Evolutionary conservation across 2,113 vertebrate species (phyloP).

Genomic region (Anarrhichthys ocellatus): DNA sequence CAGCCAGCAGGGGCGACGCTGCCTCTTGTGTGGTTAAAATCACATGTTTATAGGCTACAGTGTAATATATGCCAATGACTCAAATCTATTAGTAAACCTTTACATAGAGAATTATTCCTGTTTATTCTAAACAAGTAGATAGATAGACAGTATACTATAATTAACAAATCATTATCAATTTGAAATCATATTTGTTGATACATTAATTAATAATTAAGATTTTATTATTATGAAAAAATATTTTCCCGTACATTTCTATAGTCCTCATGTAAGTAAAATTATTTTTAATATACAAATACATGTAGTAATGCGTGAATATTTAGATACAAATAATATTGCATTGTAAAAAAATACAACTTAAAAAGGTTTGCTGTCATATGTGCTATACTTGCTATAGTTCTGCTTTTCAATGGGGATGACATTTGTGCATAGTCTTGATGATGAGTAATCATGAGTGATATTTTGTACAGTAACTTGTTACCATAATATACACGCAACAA

Average conservation of each 20-base stretch:
- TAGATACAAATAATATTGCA: background rate
- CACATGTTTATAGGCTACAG: background rate
- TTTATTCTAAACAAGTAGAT: background rate
- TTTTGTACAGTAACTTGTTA: conserved; percentile 23
- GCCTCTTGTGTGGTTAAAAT: background rate
- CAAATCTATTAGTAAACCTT: background rate
- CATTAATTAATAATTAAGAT: background rate
- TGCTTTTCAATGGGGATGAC: background rate
- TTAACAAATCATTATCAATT: background rate
- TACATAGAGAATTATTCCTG: background rate
- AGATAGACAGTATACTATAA: background rate
- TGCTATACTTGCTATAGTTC: background rate
- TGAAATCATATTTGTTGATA: background rate
- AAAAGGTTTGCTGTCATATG: background rate
- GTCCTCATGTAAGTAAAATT: background rate
- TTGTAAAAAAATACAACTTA: background rate
- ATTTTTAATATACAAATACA: background rate
- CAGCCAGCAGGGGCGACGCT: conserved; percentile 45
- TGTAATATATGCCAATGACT: background rate
- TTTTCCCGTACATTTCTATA: background rate
- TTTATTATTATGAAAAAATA: background rate
- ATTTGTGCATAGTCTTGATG: background rate
- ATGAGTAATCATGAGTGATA: conserved; percentile 9
- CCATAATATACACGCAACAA: background rate
- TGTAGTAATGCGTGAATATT: background rate